phyloP scores from a whole-genome alignment of 2,888 invertebrate species.

The Nemoura dubitans region DNA sequence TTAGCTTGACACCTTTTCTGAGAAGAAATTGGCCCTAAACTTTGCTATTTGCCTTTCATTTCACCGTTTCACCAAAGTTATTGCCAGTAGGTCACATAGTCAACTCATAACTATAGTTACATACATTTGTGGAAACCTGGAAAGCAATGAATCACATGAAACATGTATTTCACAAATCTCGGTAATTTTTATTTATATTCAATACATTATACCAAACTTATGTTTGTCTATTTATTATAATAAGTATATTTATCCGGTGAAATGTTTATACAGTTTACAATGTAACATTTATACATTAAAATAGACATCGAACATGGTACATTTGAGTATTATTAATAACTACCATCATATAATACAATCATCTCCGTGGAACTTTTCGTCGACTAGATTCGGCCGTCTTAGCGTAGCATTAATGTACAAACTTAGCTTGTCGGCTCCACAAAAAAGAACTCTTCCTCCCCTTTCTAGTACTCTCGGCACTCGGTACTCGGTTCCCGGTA shows the following conservation, averaged over 20 bases:
- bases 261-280: slow-evolving; percentile 53
- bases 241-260: slow-evolving; percentile 52
- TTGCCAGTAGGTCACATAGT: too few species aligned
- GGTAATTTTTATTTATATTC: slow-evolving; percentile 35
- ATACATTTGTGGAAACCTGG: too few species aligned
- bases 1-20: too few species aligned
- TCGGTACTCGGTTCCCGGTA: neutral
- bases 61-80: too few species aligned
- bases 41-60: too few species aligned
- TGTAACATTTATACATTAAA: slow-evolving; percentile 60
- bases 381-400: neutral
- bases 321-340: neutral
- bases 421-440: neutral
- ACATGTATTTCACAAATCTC: slow-evolving; percentile 8
- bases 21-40: too few species aligned
- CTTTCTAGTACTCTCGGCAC: neutral
- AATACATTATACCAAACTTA: slow-evolving; percentile 50
- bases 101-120: too few species aligned
- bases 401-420: slow-evolving; percentile 9
- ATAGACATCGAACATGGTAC: slow-evolving; percentile 45
- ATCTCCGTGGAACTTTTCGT: slow-evolving; percentile 34
- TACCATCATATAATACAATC: neutral
- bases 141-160: neutral
- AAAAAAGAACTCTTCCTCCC: neutral
- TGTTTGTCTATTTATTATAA: slow-evolving; percentile 48